Percentiles rank a stretch among this genome's conserved stretches.
These are phyloP conservation scores for Schizopygopsis malacanthus DNA, from an alignment of 2,797 vertebrate species.

Conservation along the genomic window DNA sequence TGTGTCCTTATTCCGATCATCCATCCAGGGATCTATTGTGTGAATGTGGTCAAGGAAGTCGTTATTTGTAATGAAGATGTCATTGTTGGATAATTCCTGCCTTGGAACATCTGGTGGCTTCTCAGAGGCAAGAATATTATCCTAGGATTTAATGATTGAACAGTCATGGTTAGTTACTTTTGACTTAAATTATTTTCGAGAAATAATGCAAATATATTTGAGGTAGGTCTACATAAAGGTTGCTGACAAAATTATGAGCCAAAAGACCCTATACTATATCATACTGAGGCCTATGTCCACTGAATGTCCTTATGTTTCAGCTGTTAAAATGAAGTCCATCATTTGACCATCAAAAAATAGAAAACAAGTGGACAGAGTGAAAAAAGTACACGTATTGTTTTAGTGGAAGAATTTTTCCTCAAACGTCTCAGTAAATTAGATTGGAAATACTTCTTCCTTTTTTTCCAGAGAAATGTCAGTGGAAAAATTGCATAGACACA, in stretches of 20 bases:
- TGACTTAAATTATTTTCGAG: neutral
- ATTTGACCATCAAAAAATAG: neutral
- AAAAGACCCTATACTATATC: neutral
- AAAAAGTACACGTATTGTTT: conserved; percentile 30
- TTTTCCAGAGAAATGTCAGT: conserved; percentile 43
- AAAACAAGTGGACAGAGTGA: conserved; percentile 16
- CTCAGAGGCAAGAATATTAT: conserved; percentile 84
- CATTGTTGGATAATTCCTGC: conserved; percentile 60
- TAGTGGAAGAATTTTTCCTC: conserved; percentile 49
- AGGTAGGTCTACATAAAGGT: neutral
- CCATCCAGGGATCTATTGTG: conserved; percentile 67
- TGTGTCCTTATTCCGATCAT: conserved; percentile 46
- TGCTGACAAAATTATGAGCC: neutral
- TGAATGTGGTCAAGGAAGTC: conserved; percentile 67
- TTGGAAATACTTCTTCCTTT: conserved; percentile 38
- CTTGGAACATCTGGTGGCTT: conserved; percentile 79
- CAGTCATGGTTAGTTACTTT: neutral
- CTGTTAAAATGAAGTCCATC: neutral
- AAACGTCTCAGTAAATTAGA: conserved; percentile 42
- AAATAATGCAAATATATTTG: neutral
- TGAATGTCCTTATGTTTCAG: conserved; percentile 7
- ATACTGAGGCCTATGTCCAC: neutral
- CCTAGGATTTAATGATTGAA: conserved; percentile 75
- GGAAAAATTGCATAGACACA: conserved; percentile 32
- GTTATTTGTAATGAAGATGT: conserved; percentile 71